Evolutionary conservation across 2,113 vertebrate species (phyloP).

Genomic region (Cavia aperea): DNA sequence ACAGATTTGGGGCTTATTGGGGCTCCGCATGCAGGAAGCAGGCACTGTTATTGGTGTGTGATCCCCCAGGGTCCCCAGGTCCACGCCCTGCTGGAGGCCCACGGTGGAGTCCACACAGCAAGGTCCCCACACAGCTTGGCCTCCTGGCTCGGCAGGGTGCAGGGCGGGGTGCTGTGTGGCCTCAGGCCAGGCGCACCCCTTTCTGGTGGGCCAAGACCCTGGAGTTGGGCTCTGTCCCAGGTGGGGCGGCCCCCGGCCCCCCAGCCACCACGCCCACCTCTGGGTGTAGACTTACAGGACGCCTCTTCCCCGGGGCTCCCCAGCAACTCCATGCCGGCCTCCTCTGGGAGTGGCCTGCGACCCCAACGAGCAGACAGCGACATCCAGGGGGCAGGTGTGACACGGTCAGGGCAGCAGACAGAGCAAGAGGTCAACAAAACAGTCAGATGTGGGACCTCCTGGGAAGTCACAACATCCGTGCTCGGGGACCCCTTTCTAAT

Average conservation of each 20-base stretch:
- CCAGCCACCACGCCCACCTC: too few species aligned
- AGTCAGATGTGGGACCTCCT: background rate
- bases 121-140: background rate
- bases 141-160: too few species aligned
- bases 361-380: too few species aligned
- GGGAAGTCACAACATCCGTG: too few species aligned
- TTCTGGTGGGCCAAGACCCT: background rate
- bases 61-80: background rate
- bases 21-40: background rate
- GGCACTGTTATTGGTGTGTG: background rate
- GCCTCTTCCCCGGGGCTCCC: slow-evolving; percentile 83
- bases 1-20: background rate
- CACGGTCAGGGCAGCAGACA: background rate
- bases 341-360: slow-evolving; percentile 86
- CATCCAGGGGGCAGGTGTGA: background rate
- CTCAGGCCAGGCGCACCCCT: background rate
- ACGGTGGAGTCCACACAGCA: background rate
- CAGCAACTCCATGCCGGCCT: slow-evolving; percentile 86
- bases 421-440: background rate
- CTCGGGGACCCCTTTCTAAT: background rate
- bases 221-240: background rate
- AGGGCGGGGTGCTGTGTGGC: background rate
- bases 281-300: slow-evolving; percentile 81
- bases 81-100: background rate
- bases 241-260: background rate